phyloP scores from a whole-genome alignment of 2,797 vertebrate species.

The Anabacerthia variegaticeps region DNA sequence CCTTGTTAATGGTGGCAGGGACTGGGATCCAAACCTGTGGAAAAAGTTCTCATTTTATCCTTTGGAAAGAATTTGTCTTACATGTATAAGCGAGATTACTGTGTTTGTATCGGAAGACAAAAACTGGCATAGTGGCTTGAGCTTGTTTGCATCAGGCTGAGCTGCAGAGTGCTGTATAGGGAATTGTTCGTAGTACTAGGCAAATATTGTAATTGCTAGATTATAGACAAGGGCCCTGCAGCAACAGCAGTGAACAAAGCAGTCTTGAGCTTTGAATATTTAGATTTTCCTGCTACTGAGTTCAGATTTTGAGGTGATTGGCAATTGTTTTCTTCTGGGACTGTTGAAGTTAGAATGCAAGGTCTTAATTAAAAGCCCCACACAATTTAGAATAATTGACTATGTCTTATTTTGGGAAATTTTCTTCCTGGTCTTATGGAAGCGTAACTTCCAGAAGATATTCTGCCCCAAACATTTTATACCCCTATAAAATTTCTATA shows the following conservation, averaged over 20 bases:
- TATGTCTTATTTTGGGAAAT: background rate
- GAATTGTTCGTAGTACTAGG: constrained; percentile 3
- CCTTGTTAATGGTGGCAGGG: background rate
- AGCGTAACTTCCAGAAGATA: background rate
- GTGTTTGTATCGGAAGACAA: background rate
- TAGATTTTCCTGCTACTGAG: background rate
- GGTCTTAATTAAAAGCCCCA: background rate
- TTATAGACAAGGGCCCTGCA: constrained; percentile 26
- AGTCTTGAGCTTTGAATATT: constrained; percentile 13
- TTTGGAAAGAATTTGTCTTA: background rate
- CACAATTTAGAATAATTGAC: background rate
- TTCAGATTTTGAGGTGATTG: background rate
- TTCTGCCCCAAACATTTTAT: background rate
- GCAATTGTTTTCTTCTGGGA: background rate
- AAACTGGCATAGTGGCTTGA: background rate
- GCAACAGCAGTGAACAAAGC: constrained; percentile 4
- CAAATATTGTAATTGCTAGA: constrained; percentile 46
- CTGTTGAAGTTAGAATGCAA: background rate
- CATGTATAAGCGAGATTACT: background rate
- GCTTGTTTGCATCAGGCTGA: constrained; percentile 2
- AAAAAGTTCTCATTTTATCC: background rate
- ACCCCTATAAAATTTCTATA: background rate
- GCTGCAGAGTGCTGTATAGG: background rate
- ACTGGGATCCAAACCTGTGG: background rate
- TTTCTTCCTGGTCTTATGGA: background rate